Conservation (phyloP, 2,888 invertebrate genomes). For the Hyposoter didymator region DNA sequence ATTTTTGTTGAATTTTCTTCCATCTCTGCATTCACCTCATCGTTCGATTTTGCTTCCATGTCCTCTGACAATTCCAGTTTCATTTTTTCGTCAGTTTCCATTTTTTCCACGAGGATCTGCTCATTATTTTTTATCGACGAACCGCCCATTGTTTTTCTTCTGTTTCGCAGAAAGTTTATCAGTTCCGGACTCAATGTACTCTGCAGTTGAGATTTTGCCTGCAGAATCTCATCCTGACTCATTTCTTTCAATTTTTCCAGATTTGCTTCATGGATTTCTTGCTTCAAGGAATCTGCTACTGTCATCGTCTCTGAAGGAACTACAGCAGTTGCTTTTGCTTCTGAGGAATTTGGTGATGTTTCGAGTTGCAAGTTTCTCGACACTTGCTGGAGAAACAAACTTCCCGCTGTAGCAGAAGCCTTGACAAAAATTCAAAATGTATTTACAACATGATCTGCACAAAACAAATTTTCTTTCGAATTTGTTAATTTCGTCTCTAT, state of each 20-base stretch:
- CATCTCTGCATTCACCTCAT: conserved; percentile 33
- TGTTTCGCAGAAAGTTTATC: conserved; percentile 87
- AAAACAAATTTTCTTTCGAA: no score
- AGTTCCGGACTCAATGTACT: conserved; percentile 88
- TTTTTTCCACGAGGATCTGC: not conserved
- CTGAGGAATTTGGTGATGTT: not conserved
- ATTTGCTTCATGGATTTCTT: conserved; percentile 91
- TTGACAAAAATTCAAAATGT: conserved; percentile 51
- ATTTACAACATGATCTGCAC: no score
- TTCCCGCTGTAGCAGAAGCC: conserved; percentile 68
- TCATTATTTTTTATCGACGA: not conserved
- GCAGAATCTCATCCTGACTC: conserved; percentile 90
- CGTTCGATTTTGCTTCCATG: conserved; percentile 23
- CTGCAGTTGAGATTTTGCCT: conserved; percentile 90
- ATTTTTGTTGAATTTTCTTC: conserved; percentile 57
- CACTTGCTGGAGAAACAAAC: conserved; percentile 77
- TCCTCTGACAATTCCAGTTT: conserved; percentile 46
- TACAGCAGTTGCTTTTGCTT: not conserved
- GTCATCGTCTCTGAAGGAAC: conserved; percentile 14
- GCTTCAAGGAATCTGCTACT: conserved; percentile 80
- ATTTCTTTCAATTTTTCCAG: conserved; percentile 88
- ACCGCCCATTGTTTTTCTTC: conserved; percentile 78
- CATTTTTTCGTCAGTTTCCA: conserved; percentile 29
- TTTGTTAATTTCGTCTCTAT: no score
- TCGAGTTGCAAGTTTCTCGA: conserved; percentile 26